Conservation (phyloP, 2,888 invertebrate species). For the Leptinotarsa rubiginosa region DNA sequence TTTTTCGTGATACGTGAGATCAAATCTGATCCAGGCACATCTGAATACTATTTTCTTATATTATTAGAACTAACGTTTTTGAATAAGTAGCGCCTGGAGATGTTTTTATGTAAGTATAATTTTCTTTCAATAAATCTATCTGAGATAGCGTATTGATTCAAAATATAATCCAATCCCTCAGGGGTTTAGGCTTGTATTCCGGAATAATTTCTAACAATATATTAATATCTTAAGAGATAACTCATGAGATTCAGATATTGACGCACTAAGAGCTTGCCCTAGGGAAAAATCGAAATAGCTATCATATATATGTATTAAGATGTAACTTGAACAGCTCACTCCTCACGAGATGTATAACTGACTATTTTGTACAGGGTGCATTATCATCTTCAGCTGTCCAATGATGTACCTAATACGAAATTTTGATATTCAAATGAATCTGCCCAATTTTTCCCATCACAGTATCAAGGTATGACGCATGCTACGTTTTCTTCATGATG, state of each 20-base stretch:
- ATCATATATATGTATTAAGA: constrained; percentile 10
- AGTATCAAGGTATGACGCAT: no score
- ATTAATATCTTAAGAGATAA: constrained; percentile 7
- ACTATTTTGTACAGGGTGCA: not conserved
- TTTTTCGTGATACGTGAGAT: not conserved
- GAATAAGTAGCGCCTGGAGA: constrained; percentile 11
- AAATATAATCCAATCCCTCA: constrained; percentile 11
- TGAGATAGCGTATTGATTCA: constrained; percentile 9
- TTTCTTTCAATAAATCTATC: constrained; percentile 18
- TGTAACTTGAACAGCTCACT: not conserved
- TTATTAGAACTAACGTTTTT: not conserved
- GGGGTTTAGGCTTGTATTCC: not conserved
- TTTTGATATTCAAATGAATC: no score
- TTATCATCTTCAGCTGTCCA: no score
- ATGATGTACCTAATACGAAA: no score
- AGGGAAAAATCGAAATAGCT: constrained; percentile 1
- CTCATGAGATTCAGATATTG: not conserved
- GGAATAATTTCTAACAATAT: constrained; percentile 8
- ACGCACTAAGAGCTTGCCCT: constrained; percentile 7
- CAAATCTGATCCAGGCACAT: not conserved
- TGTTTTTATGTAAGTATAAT: constrained; percentile 11
- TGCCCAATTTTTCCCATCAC: no score
- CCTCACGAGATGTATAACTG: not conserved
- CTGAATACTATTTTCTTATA: not conserved
- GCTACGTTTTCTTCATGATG: no score